Evolutionary conservation across 2,113 vertebrate genomes (phyloP), one percentile per base, ranked within the genome.

Genomic region (Geothlypis trichas): DNA sequence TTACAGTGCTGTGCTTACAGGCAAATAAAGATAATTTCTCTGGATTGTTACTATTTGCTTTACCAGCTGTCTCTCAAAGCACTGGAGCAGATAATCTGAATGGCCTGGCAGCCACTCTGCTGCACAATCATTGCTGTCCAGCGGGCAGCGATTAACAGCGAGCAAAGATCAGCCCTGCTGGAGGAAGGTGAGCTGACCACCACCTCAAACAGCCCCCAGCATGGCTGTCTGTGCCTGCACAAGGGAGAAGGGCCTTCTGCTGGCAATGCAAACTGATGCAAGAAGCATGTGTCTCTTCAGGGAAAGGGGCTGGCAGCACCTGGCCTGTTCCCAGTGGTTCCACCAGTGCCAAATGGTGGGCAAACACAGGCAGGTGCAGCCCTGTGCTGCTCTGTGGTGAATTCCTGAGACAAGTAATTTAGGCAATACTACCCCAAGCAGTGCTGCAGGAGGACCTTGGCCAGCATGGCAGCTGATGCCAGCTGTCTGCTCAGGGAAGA

Each of bases 31-130:
- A 71, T 55, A 66, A 84, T 92, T 84, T 94, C 72, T 71, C 65
- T 67, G 42, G 47, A 59, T 93, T 67, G 68, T 68, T 93, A 21
- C 84, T 93, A 13, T 90, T 93, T 88, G 77, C 54, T 76, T 76
- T 42, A 86, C 81, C 90, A 79, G 88, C 93, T 93, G 91, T 71
- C 79, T 81, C 80, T 90, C 68, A 87, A 77, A 90, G 79, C 10
- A 0, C 65, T 93, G 91, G 62, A 90, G 79, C 73, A 87, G 90
- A 89, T 84, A 84, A 94, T 88, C 77, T 52, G 72, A 71, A 62
- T 30, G 31, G 42, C 47, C 58, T 85, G 49, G 71, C 75, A 85
- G 65, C 75, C 35, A 3, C 22, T 84, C 54, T 68, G 20, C 18
- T 82, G 81, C 78, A 82, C 62, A 95, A 79, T 41, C 72, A 13